Evolutionary conservation across 1,140 invertebrate genomes (phyloP), one percentile per base, ranked within the genome.

Genomic region (Drosophila arizonae): DNA sequence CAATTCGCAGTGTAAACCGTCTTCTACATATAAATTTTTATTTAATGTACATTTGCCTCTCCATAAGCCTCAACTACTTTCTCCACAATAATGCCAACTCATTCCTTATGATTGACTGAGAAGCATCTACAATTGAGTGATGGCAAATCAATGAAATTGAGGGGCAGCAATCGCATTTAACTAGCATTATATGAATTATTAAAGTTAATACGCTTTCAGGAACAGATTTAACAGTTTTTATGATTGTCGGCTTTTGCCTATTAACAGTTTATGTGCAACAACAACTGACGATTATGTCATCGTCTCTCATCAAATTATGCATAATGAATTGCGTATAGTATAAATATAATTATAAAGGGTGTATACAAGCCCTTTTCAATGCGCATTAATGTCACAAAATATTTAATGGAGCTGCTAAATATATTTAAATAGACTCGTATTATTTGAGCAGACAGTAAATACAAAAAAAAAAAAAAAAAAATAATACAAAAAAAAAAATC

Each of bases 311-410:
- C 26, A 48, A 55, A 41, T 55, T 60, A 55, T 33, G 58, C 52
- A 69, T 73, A 73, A 73, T 73, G 36, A 69, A 73, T 73, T 69
- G 43, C 43, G 51, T 30, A 60, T 43, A 6, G 15, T 55, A 10
- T 39, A 9, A 1, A 46, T 11, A 46, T 9, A 46, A 2, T 24
- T 17, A 46, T 46, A 21, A 21, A 15, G n/a, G n/a, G 11, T 51
- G 9, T 45, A 21, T 24, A 24, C 21, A 54, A 46, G 24, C 51
- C 46, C 55, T 61, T 82, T 72, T 78, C 76, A 76, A 58, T 52
- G 63, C 41, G 60, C 56, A 84, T 82, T 82, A 84, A 82, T 82
- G 77, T 79, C 61, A 46, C 61, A 46, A 63, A 74, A 61, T 48
- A 26, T 72, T 72, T 60, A 72, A 72, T 54, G 58, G 46, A 54